A percentile compares a stretch with the other conserved stretches of the same genome.
phyloP scores from a whole-genome alignment of 2,113 vertebrate species.

The Phalacrocorax aristotelis region DNA sequence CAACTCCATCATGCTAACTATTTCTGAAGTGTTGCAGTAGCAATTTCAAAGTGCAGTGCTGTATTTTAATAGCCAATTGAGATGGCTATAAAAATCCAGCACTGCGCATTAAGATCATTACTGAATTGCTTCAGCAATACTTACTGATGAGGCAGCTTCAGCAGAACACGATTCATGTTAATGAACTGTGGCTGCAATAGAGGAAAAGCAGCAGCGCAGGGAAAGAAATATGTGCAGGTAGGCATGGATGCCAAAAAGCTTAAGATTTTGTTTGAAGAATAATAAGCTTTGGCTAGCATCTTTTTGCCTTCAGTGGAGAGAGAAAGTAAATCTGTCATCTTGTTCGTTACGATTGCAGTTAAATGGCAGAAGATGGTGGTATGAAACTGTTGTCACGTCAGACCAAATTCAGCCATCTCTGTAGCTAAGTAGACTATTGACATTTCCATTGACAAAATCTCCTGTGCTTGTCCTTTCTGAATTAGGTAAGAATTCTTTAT shows the following conservation, averaged over 20 bases:
- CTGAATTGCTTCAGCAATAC: conserved; percentile 56
- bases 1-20: not conserved
- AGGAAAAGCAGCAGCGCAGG: not conserved
- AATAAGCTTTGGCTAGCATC: not conserved
- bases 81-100: conserved; percentile 47
- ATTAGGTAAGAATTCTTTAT: not conserved
- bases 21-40: conserved; percentile 30
- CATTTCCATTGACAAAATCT: not conserved
- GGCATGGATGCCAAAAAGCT: not conserved
- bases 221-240: not conserved
- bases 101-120: conserved; percentile 47
- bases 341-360: not conserved
- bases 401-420: not conserved
- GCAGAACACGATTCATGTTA: conserved; percentile 18
- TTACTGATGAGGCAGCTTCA: conserved; percentile 56
- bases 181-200: conserved; percentile 11
- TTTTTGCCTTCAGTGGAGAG: not conserved
- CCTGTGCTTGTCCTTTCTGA: not conserved
- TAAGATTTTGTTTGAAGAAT: not conserved
- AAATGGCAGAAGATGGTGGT: not conserved
- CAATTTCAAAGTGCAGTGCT: conserved; percentile 39
- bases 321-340: not conserved
- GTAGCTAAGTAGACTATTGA: not conserved
- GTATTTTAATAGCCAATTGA: conserved; percentile 60
- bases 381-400: not conserved